A percentile compares a stretch with the other conserved stretches of the same genome.
phyloP scores from a whole-genome alignment of 2,113 vertebrate species.

The Carassius carassius region DNA sequence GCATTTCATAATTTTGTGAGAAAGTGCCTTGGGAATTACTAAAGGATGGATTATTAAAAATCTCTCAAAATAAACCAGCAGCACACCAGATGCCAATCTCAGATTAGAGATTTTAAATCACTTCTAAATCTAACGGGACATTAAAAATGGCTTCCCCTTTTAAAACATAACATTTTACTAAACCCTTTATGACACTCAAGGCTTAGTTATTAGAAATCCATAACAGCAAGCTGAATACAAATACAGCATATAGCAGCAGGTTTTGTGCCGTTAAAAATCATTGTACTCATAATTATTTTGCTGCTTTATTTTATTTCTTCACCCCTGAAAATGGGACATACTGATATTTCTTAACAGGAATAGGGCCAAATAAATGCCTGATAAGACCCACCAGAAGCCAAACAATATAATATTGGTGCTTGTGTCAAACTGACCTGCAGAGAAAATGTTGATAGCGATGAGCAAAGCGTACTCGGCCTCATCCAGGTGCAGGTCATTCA shows the following conservation, averaged over 20 bases:
- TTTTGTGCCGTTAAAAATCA: too few species aligned
- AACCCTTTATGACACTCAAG: background rate
- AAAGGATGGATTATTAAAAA: conserved; percentile 12
- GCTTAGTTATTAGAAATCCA: background rate
- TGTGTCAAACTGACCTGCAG: conserved; percentile 82
- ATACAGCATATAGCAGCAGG: background rate
- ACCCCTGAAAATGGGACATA: background rate
- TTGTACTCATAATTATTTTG: background rate
- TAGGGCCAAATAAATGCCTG: background rate
- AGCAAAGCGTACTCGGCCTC: conserved; percentile 96
- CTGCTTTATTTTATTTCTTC: background rate
- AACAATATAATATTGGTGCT: background rate
- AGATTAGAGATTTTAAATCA: background rate
- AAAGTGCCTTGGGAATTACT: conserved; percentile 23
- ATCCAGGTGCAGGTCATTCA: conserved; percentile 94
- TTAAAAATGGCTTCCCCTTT: conserved; percentile 6
- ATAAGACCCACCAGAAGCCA: background rate
- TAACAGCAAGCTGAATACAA: background rate
- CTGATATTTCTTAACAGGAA: background rate
- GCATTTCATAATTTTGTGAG: conserved; percentile 5
- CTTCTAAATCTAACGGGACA: background rate
- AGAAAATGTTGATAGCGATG: conserved; percentile 98
- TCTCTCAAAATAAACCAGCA: conserved; percentile 25
- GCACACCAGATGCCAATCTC: conserved; percentile 17
- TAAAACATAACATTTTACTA: background rate